A percentile compares a stretch with the other conserved stretches of the same genome.
phyloP scores from a whole-genome alignment of 2,797 vertebrate species.

The Sarcophilus harrisii region DNA sequence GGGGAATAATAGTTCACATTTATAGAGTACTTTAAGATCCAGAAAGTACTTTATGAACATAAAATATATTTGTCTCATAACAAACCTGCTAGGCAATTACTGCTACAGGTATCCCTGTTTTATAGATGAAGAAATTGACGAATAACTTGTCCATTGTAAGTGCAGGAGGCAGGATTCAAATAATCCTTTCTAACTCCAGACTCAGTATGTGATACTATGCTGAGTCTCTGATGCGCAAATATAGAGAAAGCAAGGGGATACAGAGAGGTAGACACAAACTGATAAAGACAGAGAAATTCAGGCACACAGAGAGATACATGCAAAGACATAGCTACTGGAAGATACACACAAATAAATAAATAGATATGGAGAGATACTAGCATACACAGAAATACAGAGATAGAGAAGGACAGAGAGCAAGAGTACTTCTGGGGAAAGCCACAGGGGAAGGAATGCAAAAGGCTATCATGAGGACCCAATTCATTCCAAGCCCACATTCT shows the following conservation, averaged over 20 bases:
- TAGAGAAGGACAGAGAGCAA: background rate
- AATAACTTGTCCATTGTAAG: background rate
- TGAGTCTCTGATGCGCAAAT: background rate
- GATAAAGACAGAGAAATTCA: background rate
- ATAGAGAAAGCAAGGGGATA: background rate
- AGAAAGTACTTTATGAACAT: background rate
- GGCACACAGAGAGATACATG: background rate
- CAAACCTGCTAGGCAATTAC: background rate
- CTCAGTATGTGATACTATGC: background rate
- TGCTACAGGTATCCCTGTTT: background rate
- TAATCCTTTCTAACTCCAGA: background rate
- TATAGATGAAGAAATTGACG: background rate
- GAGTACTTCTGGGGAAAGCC: background rate
- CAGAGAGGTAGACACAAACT: background rate
- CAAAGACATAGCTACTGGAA: background rate
- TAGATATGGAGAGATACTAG: background rate
- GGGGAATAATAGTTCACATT: background rate
- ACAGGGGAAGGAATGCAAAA: background rate
- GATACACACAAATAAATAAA: background rate
- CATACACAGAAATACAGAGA: background rate
- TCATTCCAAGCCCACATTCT: background rate
- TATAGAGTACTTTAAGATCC: background rate
- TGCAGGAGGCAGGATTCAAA: slow-evolving; percentile 19
- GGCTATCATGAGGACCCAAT: background rate
- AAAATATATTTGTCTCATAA: background rate